Evolutionary conservation across 92 coral and sea anemone genomes (phyloP), one percentile per base, ranked within the genome.

Genomic region (Parazoanthus darwini): DNA sequence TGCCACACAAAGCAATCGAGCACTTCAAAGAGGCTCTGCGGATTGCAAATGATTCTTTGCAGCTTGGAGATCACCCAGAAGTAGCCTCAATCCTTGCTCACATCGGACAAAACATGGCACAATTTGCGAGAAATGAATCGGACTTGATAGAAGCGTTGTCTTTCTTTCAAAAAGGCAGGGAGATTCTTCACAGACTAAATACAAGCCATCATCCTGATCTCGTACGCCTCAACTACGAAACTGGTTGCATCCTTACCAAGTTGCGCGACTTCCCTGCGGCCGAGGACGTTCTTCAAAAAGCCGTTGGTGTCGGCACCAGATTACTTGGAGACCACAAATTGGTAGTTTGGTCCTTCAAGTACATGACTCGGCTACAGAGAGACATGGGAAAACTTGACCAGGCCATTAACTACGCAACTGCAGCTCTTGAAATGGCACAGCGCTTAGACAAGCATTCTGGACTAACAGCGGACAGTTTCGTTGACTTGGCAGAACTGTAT

Each of bases 291-390:
- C 78, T 74, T 37, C 39, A n/a, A 74, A 74, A 74, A 74, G 78
- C 78, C 22, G 33, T 11, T 4, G 78, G 13, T 33, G 78, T 74
- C 78, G 78, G 48, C 23, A 74, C 39, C 43, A 37, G 44, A 33
- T 37, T 74, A 10, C 78, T 74, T 74, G 78, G 78, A 74, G 78
- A 74, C 48, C 78, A 74, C 78, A 74, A 22, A 74, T 74, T 74
- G 44, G 78, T 74, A 33, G 78, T 29, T 37, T 74, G 78, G 78
- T 74, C 78, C 44, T 74, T 74, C 78, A 74, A 74, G 78, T 74
- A 74, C 44, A 74, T 74, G 78, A 3, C 48, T 74, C 78, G 78
- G 39, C 44, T 74, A 25, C 81, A 78, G 39, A 23, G 81, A 39
- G 81, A 78, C 81, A 78, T 18, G 54, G 63, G 81, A 46, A 20